Percentiles rank a stretch among this genome's conserved stretches.
These are phyloP conservation scores for Pluvialis apricaria DNA, from an alignment of 2,113 vertebrate species.

Conservation along the genomic window DNA sequence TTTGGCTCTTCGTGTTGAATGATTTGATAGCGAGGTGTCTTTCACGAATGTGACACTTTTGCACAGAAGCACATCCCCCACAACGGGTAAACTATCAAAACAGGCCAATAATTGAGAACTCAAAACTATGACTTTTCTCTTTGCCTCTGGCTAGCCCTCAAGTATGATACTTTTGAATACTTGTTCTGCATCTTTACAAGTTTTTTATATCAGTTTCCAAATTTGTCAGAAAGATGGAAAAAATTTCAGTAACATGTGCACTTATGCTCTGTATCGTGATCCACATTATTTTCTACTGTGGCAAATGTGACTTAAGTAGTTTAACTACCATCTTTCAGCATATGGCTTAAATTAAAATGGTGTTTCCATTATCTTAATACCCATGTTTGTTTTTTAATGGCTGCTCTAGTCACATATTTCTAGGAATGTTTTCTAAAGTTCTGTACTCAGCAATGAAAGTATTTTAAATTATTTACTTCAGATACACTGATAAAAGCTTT, in stretches of 20 bases:
- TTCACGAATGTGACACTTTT: conserved; percentile 8
- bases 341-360: neutral
- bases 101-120: conserved; percentile 11
- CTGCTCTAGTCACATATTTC: neutral
- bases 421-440: neutral
- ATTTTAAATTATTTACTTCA: conserved; percentile 21
- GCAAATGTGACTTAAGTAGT: neutral
- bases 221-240: neutral
- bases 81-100: conserved; percentile 26
- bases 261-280: neutral
- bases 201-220: neutral
- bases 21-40: neutral
- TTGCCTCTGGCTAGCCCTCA: conserved; percentile 35
- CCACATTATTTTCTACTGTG: neutral
- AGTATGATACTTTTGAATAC: conserved; percentile 18
- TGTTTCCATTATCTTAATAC: neutral
- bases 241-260: neutral
- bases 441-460: neutral
- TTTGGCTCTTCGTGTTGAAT: neutral
- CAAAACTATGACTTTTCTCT: conserved; percentile 24
- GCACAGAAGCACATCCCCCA: conserved; percentile 9
- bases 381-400: neutral
- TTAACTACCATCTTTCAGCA: neutral
- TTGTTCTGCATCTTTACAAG: conserved; percentile 9
- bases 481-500: neutral